These are phyloP conservation scores for Calvadosia cruxmelitensis DNA, from an alignment of 30 jellyfish, hydroid and myxozoan genomes.

Conservation along the genomic window DNA sequence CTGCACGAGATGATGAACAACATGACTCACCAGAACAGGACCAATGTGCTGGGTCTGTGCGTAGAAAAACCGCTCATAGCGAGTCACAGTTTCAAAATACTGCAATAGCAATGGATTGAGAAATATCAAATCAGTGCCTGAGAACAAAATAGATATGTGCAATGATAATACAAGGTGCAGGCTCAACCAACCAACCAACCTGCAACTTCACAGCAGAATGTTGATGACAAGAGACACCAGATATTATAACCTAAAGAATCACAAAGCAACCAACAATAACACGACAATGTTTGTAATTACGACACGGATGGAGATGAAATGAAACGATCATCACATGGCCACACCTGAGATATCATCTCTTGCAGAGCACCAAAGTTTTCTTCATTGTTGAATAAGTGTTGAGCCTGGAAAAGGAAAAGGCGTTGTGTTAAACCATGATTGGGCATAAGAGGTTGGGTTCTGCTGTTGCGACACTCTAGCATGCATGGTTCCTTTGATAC, in stretches of 20 bases:
- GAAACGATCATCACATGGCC: too few species aligned
- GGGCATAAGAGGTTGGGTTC: too few species aligned
- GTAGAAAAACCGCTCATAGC: conserved; percentile 82
- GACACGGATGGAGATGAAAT: neutral
- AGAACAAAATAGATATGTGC: too few species aligned
- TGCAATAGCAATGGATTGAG: neutral
- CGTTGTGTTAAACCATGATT: too few species aligned
- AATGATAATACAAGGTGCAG: neutral
- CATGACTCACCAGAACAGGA: conserved; percentile 42
- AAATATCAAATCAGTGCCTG: neutral
- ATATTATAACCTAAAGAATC: conserved; percentile 37
- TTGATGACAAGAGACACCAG: conserved; percentile 48
- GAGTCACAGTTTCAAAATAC: conserved; percentile 80
- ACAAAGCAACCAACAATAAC: neutral
- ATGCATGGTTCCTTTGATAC: too few species aligned
- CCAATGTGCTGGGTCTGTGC: conserved; percentile 89
- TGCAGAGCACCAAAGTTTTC: conserved; percentile 31
- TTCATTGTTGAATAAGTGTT: conserved; percentile 51
- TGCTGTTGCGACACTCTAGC: too few species aligned
- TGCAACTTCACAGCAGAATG: conserved; percentile 61
- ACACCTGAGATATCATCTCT: conserved; percentile 73
- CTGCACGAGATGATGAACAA: neutral
- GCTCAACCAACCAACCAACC: conserved; percentile 16
- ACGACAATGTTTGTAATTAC: neutral
- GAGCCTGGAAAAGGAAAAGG: conserved; percentile 53